Base-by-base conservation (phyloP, 1,140 invertebrate species). In the Cotesia glomerata region DNA sequence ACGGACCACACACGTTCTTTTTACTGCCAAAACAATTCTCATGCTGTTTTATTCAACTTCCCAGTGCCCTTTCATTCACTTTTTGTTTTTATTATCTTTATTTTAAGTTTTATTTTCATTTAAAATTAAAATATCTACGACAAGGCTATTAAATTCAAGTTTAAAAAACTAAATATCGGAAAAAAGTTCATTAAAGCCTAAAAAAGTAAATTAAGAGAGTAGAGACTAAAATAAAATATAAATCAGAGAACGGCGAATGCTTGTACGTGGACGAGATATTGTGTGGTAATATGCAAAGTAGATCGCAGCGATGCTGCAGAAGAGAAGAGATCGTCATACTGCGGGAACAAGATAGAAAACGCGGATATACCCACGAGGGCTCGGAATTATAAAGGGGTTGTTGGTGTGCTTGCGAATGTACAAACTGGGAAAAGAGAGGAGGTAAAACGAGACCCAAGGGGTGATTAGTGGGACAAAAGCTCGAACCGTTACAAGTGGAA, bases 401-500 rank as follows among this genome's bases (percentile, higher is more conserved):
- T 63, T 45, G 39, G 64, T 64, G 70, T 58, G 45, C 70, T 64
- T 58, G 68, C 52, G 36, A 69, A 39, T 11, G 63, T 39, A 45
- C 39, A 45, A 45, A 45, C 39, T 45, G 39, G 2, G 39, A 45
- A 49, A 7, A 49, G 73, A 62, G 73, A 61, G 26, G 32, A 66
- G 63, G 54, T 69, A 32, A 81, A 84, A 80, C 78, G 76, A 83
- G 77, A 85, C 79, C 80, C 81, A 78, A 84, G 81, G 84, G 84
- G 83, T 86, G 84, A 86, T 86, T 85, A 85, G 83, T 79, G 79
- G 81, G 79, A 86, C 85, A 86, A 86, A 86, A 86, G 84, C 83
- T 77, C 74, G 76, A 77, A 81, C 81, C 78, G 79, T 79, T 86
- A 85, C 83, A 85, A 86, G 83, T 86, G 82, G 81, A 84, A 79